Percentiles rank a stretch among this genome's conserved stretches.
These are phyloP conservation scores for Byasa hedistus DNA, from an alignment of 2,888 invertebrate species.

Conservation along the genomic window DNA sequence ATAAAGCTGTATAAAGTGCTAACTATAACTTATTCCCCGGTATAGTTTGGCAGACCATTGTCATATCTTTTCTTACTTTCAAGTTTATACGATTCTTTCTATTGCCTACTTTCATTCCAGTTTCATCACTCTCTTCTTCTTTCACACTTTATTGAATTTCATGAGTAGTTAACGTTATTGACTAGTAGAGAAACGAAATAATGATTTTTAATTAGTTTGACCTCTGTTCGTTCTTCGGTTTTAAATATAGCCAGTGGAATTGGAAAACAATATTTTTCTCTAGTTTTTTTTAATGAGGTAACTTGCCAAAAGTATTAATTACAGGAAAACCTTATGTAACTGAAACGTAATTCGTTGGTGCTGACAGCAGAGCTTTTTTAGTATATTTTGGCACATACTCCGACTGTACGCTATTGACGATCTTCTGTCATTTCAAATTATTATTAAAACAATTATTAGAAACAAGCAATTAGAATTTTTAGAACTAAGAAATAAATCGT, in stretches of 20 bases:
- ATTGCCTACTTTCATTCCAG: too few relatives aligned
- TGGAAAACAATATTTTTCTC: background rate
- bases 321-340: conserved; percentile 16
- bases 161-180: too few relatives aligned
- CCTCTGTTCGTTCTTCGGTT: background rate
- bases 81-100: too few relatives aligned
- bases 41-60: too few relatives aligned
- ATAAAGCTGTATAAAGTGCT: too few relatives aligned
- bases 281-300: background rate
- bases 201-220: background rate
- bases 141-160: too few relatives aligned
- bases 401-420: background rate
- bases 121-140: too few relatives aligned
- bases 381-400: conserved; percentile 1
- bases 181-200: too few relatives aligned
- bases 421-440: background rate
- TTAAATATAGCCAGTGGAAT: background rate
- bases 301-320: conserved; percentile 14
- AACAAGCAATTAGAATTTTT: too few relatives aligned
- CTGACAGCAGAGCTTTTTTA: conserved; percentile 6
- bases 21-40: too few relatives aligned
- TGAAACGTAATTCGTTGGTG: conserved; percentile 5
- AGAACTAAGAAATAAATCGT: background rate
- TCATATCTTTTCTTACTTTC: too few relatives aligned
- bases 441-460: too few relatives aligned